Conservation (phyloP, 1,140 invertebrate species). For the Lithobius niger region DNA sequence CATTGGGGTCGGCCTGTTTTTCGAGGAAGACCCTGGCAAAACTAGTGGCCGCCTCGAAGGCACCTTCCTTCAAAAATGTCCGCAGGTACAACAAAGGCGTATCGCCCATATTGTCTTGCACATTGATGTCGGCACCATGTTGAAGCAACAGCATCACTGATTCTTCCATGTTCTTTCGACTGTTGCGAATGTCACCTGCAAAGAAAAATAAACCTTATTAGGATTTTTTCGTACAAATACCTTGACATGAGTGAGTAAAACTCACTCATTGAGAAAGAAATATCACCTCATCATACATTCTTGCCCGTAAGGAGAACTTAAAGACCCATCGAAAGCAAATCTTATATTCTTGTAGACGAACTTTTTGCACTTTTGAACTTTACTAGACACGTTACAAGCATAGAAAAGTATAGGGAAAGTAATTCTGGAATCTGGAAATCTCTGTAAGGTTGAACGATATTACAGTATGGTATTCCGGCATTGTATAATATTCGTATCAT, state of each 20-base stretch:
- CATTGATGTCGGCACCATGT: conserved; percentile 31
- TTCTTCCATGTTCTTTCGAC: conserved; percentile 3
- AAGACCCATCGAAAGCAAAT: not conserved
- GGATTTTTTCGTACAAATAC: not conserved
- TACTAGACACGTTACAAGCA: no score
- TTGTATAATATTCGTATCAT: no score
- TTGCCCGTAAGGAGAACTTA: not conserved
- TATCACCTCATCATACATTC: not conserved
- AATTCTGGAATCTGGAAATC: no score
- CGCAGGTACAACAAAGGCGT: conserved; percentile 32
- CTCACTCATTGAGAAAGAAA: not conserved
- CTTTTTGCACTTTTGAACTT: no score
- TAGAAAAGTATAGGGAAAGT: no score
- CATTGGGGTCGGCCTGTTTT: conserved; percentile 24
- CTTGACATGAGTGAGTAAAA: not conserved
- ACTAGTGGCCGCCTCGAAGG: conserved; percentile 22
- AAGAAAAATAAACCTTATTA: not conserved
- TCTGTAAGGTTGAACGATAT: no score
- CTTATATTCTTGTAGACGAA: no score
- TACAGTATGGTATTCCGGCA: no score
- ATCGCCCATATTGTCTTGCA: conserved; percentile 31
- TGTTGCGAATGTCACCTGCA: conserved; percentile 3
- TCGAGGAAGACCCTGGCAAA: conserved; percentile 23
- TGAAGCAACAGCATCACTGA: conserved; percentile 24
- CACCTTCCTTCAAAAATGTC: conserved; percentile 22